Conservation (phyloP, 2,888 invertebrate species). For the Andrena flavipes region DNA sequence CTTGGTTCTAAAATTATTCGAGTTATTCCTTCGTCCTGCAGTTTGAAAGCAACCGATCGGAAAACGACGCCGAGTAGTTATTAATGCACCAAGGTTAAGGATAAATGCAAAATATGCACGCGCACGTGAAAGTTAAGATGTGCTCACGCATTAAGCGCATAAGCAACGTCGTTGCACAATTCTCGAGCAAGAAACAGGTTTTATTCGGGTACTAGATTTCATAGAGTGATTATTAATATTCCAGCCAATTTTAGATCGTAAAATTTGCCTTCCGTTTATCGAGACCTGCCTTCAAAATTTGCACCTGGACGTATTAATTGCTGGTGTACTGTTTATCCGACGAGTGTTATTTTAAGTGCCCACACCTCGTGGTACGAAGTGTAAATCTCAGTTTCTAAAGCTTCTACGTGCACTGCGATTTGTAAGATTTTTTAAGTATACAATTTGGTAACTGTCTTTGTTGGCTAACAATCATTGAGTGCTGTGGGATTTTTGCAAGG, state of each 20-base stretch:
- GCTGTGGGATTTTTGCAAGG: slow-evolving; percentile 9
- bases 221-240: slow-evolving; percentile 4
- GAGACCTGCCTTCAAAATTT: neutral
- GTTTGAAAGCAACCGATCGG: neutral
- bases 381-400: no score
- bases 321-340: neutral
- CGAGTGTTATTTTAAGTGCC: neutral
- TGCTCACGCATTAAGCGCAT: slow-evolving; percentile 37
- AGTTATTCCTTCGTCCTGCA: neutral
- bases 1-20: no score
- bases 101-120: slow-evolving; percentile 44
- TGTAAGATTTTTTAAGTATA: neutral
- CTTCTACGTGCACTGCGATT: neutral
- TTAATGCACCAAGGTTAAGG: slow-evolving; percentile 35
- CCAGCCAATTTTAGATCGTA: neutral
- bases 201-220: slow-evolving; percentile 6
- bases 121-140: slow-evolving; percentile 56
- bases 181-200: slow-evolving; percentile 42
- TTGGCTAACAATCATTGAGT: neutral
- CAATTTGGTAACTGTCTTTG: neutral
- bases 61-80: neutral
- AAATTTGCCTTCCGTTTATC: slow-evolving; percentile 9
- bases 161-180: slow-evolving; percentile 50
- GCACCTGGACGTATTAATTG: slow-evolving; percentile 10
- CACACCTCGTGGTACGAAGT: neutral